Conservation (phyloP, 2,888 invertebrate species). For the Luffia ferchaultella region DNA sequence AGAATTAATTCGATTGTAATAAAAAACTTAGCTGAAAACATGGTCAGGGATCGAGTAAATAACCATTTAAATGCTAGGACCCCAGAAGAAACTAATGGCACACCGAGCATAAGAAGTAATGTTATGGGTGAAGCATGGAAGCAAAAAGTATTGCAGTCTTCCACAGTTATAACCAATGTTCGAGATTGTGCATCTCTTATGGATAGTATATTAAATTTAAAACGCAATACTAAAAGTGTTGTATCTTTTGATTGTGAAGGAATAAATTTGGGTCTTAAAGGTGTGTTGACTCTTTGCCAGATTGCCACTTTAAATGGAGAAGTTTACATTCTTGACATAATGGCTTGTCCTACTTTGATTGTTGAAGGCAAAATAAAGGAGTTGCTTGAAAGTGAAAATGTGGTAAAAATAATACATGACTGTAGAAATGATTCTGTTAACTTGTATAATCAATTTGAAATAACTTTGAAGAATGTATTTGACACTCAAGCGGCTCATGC, state of each 20-base stretch:
- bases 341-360: slow-evolving; percentile 83
- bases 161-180: slow-evolving; percentile 80
- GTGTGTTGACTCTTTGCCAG: slow-evolving; percentile 86
- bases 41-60: slow-evolving; percentile 59
- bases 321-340: slow-evolving; percentile 87
- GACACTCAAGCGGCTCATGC: slow-evolving; percentile 95
- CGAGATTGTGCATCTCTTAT: slow-evolving; percentile 81
- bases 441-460: slow-evolving; percentile 85
- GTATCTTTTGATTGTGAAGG: slow-evolving; percentile 94
- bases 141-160: slow-evolving; percentile 81
- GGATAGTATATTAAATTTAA: slow-evolving; percentile 73
- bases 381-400: slow-evolving; percentile 80
- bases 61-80: slow-evolving; percentile 54
- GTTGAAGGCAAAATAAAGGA: slow-evolving; percentile 79
- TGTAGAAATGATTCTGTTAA: slow-evolving; percentile 92
- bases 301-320: slow-evolving; percentile 84
- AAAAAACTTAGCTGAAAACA: slow-evolving; percentile 89
- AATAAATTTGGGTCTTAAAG: slow-evolving; percentile 88
- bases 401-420: slow-evolving; percentile 92
- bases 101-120: slow-evolving; percentile 45
- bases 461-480: slow-evolving; percentile 84
- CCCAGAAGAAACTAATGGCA: slow-evolving; percentile 49
- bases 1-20: slow-evolving; percentile 88
- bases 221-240: slow-evolving; percentile 63
- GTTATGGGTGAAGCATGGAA: slow-evolving; percentile 80